phyloP scores from a whole-genome alignment of 2,888 invertebrate species.

The Oligia strigilis region DNA sequence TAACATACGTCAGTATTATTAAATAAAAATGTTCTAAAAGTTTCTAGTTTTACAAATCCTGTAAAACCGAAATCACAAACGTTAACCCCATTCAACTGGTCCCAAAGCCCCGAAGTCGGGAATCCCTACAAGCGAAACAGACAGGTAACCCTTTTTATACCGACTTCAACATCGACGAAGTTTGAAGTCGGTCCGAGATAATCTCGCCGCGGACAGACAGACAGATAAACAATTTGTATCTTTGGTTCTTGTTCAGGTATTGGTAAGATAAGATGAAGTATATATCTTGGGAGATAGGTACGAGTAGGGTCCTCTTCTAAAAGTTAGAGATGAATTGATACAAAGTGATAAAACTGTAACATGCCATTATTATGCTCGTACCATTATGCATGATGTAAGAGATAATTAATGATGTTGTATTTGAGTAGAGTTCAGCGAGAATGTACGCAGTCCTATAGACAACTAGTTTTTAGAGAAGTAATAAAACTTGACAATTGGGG shows the following conservation, averaged over 20 bases:
- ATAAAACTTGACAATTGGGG: neutral
- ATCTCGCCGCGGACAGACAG: slow-evolving; percentile 51
- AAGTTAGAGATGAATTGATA: neutral
- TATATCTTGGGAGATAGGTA: neutral
- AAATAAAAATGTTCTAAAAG: neutral
- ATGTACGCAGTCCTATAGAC: neutral
- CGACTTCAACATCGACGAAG: slow-evolving; percentile 49
- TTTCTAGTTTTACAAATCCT: slow-evolving; percentile 6
- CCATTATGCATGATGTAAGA: neutral
- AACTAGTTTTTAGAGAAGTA: neutral
- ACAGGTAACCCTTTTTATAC: slow-evolving; percentile 61
- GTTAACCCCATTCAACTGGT: slow-evolving; percentile 40
- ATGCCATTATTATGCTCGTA: neutral
- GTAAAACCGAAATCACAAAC: slow-evolving; percentile 11
- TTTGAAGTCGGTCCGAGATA: slow-evolving; percentile 59
- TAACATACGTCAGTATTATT: neutral
- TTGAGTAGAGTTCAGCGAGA: neutral
- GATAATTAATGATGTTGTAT: neutral
- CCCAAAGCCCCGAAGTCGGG: slow-evolving; percentile 26
- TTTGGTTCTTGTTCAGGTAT: slow-evolving; percentile 30
- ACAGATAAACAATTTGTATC: slow-evolving; percentile 59
- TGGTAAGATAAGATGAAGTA: neutral
- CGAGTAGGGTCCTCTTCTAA: neutral
- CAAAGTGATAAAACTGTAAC: neutral
- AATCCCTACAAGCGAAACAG: slow-evolving; percentile 47